Evolutionary conservation across 2,797 vertebrate genomes (phyloP).

Genomic region (Scarus forsteni): DNA sequence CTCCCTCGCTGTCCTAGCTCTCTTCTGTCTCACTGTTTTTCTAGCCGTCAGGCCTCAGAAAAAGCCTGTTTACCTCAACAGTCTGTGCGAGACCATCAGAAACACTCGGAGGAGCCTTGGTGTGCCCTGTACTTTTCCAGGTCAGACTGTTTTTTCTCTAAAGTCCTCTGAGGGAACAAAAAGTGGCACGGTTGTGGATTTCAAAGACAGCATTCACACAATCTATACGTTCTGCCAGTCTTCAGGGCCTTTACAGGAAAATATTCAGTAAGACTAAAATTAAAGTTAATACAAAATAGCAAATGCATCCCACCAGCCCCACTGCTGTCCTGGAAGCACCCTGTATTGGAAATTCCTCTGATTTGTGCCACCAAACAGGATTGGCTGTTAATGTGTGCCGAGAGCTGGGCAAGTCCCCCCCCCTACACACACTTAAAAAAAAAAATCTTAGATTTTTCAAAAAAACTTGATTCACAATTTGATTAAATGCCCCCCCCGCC

Average conservation of each 20-base stretch:
- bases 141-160: slow-evolving; percentile 30
- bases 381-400: not conserved
- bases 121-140: slow-evolving; percentile 34
- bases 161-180: slow-evolving; percentile 30
- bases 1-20: slow-evolving; percentile 19
- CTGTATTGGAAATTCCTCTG: not conserved
- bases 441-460: no score
- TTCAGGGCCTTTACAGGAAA: slow-evolving; percentile 3
- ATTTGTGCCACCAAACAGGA: not conserved
- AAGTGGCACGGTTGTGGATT: slow-evolving; percentile 17
- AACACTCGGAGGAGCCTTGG: slow-evolving; percentile 51
- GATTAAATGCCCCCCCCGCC: no score
- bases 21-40: slow-evolving; percentile 40
- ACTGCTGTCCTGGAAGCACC: not conserved
- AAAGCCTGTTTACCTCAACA: slow-evolving; percentile 64
- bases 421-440: no score
- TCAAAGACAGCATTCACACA: slow-evolving; percentile 6
- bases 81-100: slow-evolving; percentile 57
- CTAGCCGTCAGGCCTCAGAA: slow-evolving; percentile 59
- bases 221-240: slow-evolving; percentile 15
- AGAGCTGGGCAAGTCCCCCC: no score
- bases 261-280: not conserved
- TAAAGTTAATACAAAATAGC: not conserved
- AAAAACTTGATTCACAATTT: no score
- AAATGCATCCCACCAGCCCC: not conserved